Evolutionary conservation across 2,797 vertebrate genomes (phyloP), one percentile per base, ranked within the genome.

Genomic region (Sebastes diaconus): DNA sequence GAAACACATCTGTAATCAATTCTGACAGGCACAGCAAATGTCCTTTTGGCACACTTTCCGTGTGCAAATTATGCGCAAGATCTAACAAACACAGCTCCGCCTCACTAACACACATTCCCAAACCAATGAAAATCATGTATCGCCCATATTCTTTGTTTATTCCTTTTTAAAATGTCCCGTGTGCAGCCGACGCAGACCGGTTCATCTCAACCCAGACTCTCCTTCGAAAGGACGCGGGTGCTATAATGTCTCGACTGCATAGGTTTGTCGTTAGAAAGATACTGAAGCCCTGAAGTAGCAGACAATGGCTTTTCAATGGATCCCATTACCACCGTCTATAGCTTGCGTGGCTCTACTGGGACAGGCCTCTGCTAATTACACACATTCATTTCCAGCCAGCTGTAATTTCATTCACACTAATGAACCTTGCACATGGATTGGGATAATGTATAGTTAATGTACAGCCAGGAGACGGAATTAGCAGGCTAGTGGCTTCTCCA

Each of bases 381-480:
- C 79, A 82, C 92, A 88, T 93, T 94, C 67, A 89, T 94, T 93
- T 89, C 84, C 84, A 92, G 80, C 88, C 90, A 92, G 91, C 89
- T 89, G 91, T 91, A 93, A 94, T 94, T 93, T 90, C 92, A 92
- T 93, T 92, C 87, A 90, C 88, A 83, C 91, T 93, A 94, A 94
- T 94, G 93, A 94, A 92, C 86, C 89, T 87, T 87, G 83, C 91
- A 87, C 90, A 92, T 77, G 83, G 89, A 93, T 91, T 83, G 83
- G 84, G 83, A 90, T 93, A 94, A 94, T 94, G 92, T 92, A 92
- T 90, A 92, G 92, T 93, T 93, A 93, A 94, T 94, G 85, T 89
- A 93, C 89, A 94, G 88, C 85, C 81, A 84, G 83, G 87, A 93
- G 90, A 86, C 68, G 6, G 75, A 88, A 91, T 92, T 91, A 93